Base-by-base conservation (phyloP, 2,797 vertebrate genomes). In the Picus viridis region DNA sequence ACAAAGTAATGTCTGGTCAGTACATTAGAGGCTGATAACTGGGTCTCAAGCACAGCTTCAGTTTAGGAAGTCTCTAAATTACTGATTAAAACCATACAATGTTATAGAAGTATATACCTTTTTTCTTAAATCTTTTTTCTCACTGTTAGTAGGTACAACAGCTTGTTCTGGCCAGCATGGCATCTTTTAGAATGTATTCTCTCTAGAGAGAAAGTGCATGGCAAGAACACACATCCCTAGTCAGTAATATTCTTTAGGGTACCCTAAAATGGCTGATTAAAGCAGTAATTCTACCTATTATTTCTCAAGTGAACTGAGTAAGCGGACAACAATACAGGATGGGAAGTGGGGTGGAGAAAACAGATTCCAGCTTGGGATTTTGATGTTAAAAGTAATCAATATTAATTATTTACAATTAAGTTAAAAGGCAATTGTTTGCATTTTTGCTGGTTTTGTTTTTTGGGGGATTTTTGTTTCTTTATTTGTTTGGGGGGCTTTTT, bases 391-490 rank as follows among this genome's bases (percentile, higher is more conserved):
- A 96, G 43, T 77, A 34, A 93, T 90, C 90, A 96, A 94, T 90
- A 92, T 88, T 90, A 90, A 96, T 94, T 92, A 88, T 95, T 90
- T 92, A 53, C 54, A 84, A 79, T 86, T 93, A 94, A 93, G 64
- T 76, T 88, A 73, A 86, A 89, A 78, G 7, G 18, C 22, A 69
- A 10, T 24, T 36, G 15, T 16, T 43, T 43, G 16, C 14, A 16
- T 15, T 43, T 43, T 43, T 43, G 41, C 16, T 43, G 41, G 15
- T 43, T 43, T 43, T 43, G 15, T 16, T 43, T 43, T 11, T 27
- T 27, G 27, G 24, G 53, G 26, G 13, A 29, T 36, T 34, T 61
- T 34, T 58, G 22, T 32, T n/a, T 24, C 5, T 30, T 59, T 27
- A 26, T 8, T 54, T 11, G 7, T 16, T 29, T 57, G 19, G 16